phyloP scores from a whole-genome alignment of 2,888 invertebrate species.

The Ichneumon xanthorius region DNA sequence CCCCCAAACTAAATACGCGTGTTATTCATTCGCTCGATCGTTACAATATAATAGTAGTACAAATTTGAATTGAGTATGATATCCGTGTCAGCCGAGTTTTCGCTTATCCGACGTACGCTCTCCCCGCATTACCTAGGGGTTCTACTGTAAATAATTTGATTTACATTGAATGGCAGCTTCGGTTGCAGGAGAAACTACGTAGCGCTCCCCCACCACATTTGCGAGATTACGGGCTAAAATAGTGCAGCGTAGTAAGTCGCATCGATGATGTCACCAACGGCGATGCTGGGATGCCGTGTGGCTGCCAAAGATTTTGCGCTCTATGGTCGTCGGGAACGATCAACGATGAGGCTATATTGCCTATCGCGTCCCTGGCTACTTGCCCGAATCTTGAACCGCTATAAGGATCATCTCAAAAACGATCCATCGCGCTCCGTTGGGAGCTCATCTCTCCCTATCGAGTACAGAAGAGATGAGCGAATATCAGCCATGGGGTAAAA shows the following conservation, averaged over 20 bases:
- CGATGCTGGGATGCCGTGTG: slow-evolving; percentile 10
- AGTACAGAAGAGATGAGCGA: background rate
- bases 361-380: slow-evolving; percentile 51
- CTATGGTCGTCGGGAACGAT: slow-evolving; percentile 31
- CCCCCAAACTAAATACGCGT: too few relatives aligned
- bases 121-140: too few relatives aligned
- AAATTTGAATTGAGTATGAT: too few relatives aligned
- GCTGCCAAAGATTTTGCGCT: slow-evolving; percentile 39
- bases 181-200: background rate
- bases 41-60: too few relatives aligned
- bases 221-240: slow-evolving; percentile 40
- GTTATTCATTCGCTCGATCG: too few relatives aligned
- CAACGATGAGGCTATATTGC: slow-evolving; percentile 27
- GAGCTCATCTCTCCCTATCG: background rate
- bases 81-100: too few relatives aligned
- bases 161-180: background rate
- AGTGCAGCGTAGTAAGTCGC: slow-evolving; percentile 22
- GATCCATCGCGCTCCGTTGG: background rate
- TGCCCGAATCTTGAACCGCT: slow-evolving; percentile 24
- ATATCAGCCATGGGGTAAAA: background rate
- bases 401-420: slow-evolving; percentile 6
- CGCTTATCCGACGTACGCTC: too few relatives aligned
- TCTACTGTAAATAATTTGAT: too few relatives aligned
- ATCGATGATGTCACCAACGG: slow-evolving; percentile 8
- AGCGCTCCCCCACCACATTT: slow-evolving; percentile 20